Percentiles rank a stretch among this genome's conserved stretches.
phyloP scores from a whole-genome alignment of 2,113 vertebrate species.

The Myrmecophaga tridactyla region DNA sequence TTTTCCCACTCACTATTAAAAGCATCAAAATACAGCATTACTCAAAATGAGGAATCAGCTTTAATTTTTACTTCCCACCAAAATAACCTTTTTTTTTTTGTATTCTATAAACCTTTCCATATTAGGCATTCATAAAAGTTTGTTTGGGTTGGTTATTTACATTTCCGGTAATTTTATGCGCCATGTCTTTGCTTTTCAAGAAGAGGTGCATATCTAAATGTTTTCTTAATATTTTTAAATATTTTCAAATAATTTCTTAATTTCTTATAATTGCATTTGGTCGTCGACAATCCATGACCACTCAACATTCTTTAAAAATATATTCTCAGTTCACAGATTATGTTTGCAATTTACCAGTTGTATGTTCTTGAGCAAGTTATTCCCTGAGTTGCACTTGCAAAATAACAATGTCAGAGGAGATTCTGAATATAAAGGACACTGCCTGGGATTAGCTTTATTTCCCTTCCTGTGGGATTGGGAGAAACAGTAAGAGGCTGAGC shows the following conservation, averaged over 20 bases:
- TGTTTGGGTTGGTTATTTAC: background rate
- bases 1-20: background rate
- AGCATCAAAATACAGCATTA: background rate
- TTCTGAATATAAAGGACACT: background rate
- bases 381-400: background rate
- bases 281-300: background rate
- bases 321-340: background rate
- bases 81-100: too few species aligned
- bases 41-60: background rate
- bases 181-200: background rate
- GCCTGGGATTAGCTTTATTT: background rate
- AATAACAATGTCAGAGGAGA: background rate
- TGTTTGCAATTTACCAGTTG: background rate
- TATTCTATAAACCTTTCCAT: background rate
- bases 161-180: background rate
- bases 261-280: background rate
- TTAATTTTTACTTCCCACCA: background rate
- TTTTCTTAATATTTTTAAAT: background rate
- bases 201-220: background rate
- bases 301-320: background rate
- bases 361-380: background rate
- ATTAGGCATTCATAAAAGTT: background rate
- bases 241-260: background rate
- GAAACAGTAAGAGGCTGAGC: constrained; percentile 36
- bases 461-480: background rate